Conservation (phyloP, 2,113 vertebrate genomes). For the Athene cunicularia region DNA sequence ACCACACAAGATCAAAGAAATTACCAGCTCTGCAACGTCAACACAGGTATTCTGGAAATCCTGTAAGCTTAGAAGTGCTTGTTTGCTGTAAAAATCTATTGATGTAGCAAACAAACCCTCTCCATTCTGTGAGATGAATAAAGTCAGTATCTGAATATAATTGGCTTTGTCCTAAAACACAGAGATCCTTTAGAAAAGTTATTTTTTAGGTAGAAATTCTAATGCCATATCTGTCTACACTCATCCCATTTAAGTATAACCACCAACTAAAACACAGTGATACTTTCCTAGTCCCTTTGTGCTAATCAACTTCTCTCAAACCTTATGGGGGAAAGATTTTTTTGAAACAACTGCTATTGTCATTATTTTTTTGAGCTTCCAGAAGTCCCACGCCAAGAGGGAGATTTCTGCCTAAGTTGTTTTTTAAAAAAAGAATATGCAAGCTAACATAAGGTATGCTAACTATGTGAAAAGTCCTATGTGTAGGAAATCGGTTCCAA, state of each 20-base stretch:
- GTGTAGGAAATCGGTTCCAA: neutral
- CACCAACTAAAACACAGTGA: neutral
- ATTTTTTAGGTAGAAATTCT: neutral
- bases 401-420: neutral
- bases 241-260: neutral
- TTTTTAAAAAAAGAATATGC: neutral
- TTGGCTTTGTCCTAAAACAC: neutral
- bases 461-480: neutral
- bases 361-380: neutral
- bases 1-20: slow-evolving; percentile 30
- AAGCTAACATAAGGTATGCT: neutral
- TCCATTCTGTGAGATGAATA: neutral
- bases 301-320: neutral
- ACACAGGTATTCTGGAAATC: slow-evolving; percentile 16
- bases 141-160: neutral
- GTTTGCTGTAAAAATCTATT: slow-evolving; percentile 21
- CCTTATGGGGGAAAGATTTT: neutral
- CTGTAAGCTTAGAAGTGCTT: neutral
- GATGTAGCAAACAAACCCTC: neutral
- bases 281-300: neutral
- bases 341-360: neutral
- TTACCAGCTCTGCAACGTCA: neutral
- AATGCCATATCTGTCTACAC: neutral
- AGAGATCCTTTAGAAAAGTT: neutral
- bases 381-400: neutral